phyloP scores from a whole-genome alignment of 1,140 invertebrate genomes.

The Cotesia vestalis region DNA sequence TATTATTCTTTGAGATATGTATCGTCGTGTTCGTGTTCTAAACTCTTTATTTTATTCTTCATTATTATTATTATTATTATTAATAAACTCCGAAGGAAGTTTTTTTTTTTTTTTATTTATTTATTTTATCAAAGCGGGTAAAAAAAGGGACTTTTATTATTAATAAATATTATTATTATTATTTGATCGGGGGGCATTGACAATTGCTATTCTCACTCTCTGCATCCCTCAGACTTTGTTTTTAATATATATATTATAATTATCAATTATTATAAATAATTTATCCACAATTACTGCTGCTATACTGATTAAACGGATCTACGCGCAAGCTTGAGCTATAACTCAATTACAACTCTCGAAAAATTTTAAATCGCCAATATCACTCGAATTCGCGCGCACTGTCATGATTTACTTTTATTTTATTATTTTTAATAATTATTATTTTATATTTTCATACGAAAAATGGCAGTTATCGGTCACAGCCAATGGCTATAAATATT shows the following conservation, averaged over 20 bases:
- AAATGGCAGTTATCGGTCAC: conserved; percentile 68
- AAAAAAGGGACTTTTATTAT: neutral
- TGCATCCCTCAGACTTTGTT: conserved; percentile 20
- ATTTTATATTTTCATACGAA: conserved; percentile 52
- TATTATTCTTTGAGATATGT: conserved; percentile 68
- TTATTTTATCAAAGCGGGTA: conserved; percentile 4
- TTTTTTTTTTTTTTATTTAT: conserved; percentile 19
- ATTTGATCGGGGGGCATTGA: conserved; percentile 2
- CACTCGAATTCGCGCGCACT: conserved; percentile 31
- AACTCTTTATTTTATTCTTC: conserved; percentile 23
- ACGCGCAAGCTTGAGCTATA: conserved; percentile 10
- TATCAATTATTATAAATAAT: conserved; percentile 1
- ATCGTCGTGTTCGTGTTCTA: conserved; percentile 59
- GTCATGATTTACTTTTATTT: conserved; percentile 31
- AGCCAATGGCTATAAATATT: conserved; percentile 67
- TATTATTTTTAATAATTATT: conserved; percentile 42
- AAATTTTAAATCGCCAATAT: conserved; percentile 34
- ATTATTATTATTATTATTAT: conserved; percentile 39
- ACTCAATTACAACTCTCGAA: neutral
- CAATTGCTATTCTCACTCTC: conserved; percentile 25
- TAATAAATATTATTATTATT: too few relatives aligned
- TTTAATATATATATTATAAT: conserved; percentile 21
- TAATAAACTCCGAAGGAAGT: conserved; percentile 12
- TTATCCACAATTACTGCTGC: conserved; percentile 3
- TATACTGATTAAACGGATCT: neutral